Percentiles rank a stretch among this genome's conserved stretches.
These are phyloP conservation scores for Mallateleia sp. DNA, from an alignment of 2,888 invertebrate genomes.

Conservation along the genomic window DNA sequence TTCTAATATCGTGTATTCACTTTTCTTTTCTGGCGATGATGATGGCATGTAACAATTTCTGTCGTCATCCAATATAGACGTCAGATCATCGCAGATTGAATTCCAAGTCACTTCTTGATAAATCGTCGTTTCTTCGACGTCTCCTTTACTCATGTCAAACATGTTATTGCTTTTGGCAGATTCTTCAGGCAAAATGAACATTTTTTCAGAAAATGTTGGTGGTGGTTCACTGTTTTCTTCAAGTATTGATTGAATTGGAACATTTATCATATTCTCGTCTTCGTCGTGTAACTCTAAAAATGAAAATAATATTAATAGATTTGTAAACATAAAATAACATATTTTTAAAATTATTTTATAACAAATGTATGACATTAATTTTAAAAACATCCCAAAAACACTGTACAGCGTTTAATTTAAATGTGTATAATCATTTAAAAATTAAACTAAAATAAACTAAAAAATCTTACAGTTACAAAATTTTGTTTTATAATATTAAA, in stretches of 20 bases:
- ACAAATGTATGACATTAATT: no score
- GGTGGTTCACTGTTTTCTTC: neutral
- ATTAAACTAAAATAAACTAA: no score
- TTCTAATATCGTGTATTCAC: neutral
- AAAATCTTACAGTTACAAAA: no score
- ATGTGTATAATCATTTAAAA: no score
- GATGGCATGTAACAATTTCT: neutral
- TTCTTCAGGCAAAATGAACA: neutral
- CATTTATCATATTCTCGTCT: neutral
- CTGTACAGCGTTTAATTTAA: no score
- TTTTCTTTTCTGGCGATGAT: constrained; percentile 7
- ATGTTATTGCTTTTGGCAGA: neutral
- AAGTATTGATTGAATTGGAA: neutral
- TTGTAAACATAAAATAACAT: no score
- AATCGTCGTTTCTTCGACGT: neutral
- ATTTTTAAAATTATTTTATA: no score
- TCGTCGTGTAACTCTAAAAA: neutral
- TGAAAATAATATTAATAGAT: no score
- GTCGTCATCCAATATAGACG: neutral
- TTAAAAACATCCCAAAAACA: no score
- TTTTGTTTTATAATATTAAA: no score
- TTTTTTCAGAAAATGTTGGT: neutral
- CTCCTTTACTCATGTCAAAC: neutral
- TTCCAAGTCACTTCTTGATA: neutral
- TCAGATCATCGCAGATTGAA: constrained; percentile 4